Evolutionary conservation across 2,113 vertebrate genomes (phyloP), one percentile per base, ranked within the genome.

Genomic region (Leucopsar rothschildi): DNA sequence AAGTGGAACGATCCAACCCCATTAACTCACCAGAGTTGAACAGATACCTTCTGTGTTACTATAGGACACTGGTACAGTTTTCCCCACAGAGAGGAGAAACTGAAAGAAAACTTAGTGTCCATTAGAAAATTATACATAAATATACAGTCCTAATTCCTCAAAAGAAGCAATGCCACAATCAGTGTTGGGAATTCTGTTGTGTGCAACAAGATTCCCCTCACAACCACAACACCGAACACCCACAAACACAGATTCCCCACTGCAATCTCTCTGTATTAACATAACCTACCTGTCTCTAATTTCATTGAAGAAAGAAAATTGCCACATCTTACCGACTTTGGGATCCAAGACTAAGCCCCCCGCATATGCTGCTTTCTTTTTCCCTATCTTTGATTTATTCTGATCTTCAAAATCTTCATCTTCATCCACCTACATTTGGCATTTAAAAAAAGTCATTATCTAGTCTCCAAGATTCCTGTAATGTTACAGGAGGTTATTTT

Each of bases 301-400:
- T 50, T 88, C 49, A 96, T 5, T 70, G 15, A 82, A 87, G n/a
- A 72, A 92, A 84, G 84, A 73, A 95, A 95, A 93, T 35, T 85
- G 61, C 29, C 4, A 76, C 53, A 64, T 88, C 99, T 98, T 96
- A 99, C 99, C 99, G n/a, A 99, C 98, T 99, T 99, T 99, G 69
- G 99, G 99, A 88, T 99, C 99, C 98, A 99, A 97, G 86, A 99
- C 99, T 97, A 99, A 98, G 85, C 99, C 99, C 93, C 99, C 99
- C 96, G 99, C 97, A 97, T 99, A 99, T 6, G 99, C 99, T 55
- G 99, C 99, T 97, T 99, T 99, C 98, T 98, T 99, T 93, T 98
- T 99, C 73, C 98, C 98, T 97, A 98, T 98, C 86, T 98, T 98
- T 55, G 98, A 95, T 97, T 98, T 99, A 88, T 95, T 98, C 96